phyloP scores from a whole-genome alignment of 1,140 invertebrate species.

The Caenorhabditis brenneri region DNA sequence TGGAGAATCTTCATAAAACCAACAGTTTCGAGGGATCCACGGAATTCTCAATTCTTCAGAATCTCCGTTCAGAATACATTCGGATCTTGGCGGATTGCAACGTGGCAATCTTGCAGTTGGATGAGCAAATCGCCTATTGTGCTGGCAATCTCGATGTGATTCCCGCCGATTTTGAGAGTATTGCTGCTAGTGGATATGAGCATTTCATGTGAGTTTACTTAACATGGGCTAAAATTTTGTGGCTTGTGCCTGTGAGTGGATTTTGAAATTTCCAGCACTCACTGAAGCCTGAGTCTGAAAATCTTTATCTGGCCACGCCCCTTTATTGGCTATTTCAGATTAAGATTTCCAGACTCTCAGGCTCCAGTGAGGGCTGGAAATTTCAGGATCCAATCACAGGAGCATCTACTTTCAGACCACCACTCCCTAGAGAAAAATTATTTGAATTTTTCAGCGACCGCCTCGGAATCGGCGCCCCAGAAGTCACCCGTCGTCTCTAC shows the following conservation, averaged over 20 bases:
- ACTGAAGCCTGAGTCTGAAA: too few species aligned
- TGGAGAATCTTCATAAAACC: background rate
- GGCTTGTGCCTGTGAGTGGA: background rate
- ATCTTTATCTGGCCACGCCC: too few species aligned
- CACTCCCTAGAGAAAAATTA: too few species aligned
- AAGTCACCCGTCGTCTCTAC: constrained; percentile 29
- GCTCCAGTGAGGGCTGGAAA: too few species aligned
- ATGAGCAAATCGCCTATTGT: constrained; percentile 2
- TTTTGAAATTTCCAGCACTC: background rate
- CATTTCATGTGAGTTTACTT: constrained; percentile 29
- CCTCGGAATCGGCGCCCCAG: background rate
- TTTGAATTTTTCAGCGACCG: background rate
- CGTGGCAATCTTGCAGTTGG: constrained; percentile 9
- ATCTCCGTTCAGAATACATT: background rate
- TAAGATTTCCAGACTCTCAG: too few species aligned
- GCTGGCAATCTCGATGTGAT: background rate
- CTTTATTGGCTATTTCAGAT: too few species aligned
- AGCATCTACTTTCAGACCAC: too few species aligned
- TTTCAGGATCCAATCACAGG: too few species aligned
- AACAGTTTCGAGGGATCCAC: background rate
- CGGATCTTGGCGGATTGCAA: constrained; percentile 5
- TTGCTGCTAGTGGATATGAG: background rate
- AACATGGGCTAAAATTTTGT: too few species aligned
- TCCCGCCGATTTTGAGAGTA: background rate
- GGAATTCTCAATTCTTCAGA: background rate